A percentile compares a stretch with the other conserved stretches of the same genome.
These are phyloP conservation scores for Melanerpes formicivorus DNA, from an alignment of 2,113 vertebrate species.

Conservation along the genomic window DNA sequence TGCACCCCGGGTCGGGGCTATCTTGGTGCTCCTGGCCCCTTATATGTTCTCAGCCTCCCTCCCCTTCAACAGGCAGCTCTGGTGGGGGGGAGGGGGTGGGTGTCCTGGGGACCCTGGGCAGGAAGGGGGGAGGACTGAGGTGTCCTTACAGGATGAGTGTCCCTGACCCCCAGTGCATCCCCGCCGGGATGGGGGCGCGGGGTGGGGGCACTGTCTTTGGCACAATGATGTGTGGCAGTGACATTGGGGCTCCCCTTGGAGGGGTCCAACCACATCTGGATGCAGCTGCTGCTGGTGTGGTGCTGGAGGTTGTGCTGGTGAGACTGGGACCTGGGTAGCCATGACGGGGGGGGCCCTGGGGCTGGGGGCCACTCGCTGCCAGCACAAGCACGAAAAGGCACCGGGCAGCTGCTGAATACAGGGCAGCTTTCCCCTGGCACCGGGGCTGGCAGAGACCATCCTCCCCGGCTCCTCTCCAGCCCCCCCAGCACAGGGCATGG, in stretches of 20 bases:
- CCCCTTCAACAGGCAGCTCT: background rate
- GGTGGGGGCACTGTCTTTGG: no score
- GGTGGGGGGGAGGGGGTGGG: background rate
- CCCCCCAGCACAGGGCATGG: background rate
- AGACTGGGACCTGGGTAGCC: background rate
- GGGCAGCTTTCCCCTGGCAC: background rate
- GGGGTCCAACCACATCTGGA: no score
- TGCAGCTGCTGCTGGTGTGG: no score
- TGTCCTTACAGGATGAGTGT: background rate
- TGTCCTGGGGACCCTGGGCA: background rate
- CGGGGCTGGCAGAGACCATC: background rate
- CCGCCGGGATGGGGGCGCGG: no score
- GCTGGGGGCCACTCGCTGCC: accelerated
- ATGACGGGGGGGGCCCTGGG: background rate
- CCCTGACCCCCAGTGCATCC: accelerated
- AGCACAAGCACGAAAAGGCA: background rate
- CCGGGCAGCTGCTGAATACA: accelerated
- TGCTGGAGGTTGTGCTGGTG: no score
- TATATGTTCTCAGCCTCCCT: accelerated
- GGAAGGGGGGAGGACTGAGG: background rate
- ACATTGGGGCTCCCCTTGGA: no score
- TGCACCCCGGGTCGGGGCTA: accelerated
- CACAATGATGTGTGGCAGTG: no score
- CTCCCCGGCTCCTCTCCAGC: no score
- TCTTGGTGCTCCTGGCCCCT: accelerated